Evolutionary conservation across 2,113 vertebrate genomes (phyloP), one percentile per base, ranked within the genome.

Genomic region (Candoia aspera): DNA sequence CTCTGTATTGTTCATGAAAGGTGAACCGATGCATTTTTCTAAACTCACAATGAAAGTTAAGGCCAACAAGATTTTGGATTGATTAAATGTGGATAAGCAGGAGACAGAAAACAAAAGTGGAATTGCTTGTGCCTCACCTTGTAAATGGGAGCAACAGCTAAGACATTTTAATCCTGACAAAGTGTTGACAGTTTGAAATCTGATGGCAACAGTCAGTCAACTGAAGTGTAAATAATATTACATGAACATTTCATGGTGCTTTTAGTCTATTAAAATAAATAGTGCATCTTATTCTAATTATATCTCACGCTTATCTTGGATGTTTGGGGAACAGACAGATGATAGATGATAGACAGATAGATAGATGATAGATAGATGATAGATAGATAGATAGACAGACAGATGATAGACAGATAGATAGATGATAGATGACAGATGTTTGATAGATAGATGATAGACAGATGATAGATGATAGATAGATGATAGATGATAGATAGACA

Each of bases 121-220:
- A 73, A 91, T 42, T 87, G 33, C 33, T n/a, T 37, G 84, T 37
- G 86, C 54, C 53, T 91, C 90, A 68, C 85, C 85, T 73, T 91
- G 60, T 55, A 73, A 87, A 58, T 57, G 60, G 55, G 60, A 91
- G n/a, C n/a, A 42, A 87, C 55, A 79, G 33, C 84, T 24, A 42
- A 87, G 84, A 42, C 33, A 24, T 24, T 21, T 2, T 29, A 37
- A 68, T 87, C 59, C 42, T 87, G 90, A 91, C 85, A 87, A 87
- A 73, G 60, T 73, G 53, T 17, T 55, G 84, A 23, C 59, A 68
- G 19, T 91, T 19, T 87, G 59, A 68, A 55, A 49, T 86, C n/a
- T 2, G 12, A 54, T 86, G 84, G 46, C 84, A 91, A 37, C 59
- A 86, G n/a, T 55, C 46, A 68, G n/a, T 68, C 84, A 54, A n/a